Conservation (phyloP, 1,140 invertebrate genomes). For the Pachypsylla venusta region DNA sequence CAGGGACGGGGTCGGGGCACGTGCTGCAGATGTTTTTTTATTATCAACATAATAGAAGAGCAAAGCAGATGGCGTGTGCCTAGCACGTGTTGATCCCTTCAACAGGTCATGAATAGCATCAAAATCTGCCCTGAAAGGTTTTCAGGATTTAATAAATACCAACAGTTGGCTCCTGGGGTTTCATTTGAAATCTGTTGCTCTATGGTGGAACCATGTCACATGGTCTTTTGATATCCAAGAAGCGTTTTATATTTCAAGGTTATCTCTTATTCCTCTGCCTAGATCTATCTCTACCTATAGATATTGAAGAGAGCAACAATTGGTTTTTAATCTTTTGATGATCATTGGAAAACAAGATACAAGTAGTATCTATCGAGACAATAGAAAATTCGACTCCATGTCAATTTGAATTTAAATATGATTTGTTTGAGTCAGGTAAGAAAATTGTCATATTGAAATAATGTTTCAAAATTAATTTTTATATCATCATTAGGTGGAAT, state of each 20-base stretch:
- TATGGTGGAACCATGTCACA: neutral
- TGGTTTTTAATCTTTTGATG: too few species aligned
- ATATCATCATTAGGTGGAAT: too few species aligned
- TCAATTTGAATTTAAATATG: too few species aligned
- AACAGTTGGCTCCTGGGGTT: neutral
- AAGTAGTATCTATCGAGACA: too few species aligned
- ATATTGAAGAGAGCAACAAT: neutral
- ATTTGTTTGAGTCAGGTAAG: too few species aligned
- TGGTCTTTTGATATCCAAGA: neutral
- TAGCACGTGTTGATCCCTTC: constrained; percentile 6
- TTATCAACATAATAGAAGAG: neutral
- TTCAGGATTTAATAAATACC: constrained; percentile 1
- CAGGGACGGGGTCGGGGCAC: neutral
- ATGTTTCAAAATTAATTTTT: too few species aligned
- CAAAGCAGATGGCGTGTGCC: neutral
- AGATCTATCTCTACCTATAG: too few species aligned
- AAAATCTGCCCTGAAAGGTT: neutral
- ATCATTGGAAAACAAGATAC: too few species aligned
- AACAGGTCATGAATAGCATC: constrained; percentile 5
- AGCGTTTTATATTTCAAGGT: constrained; percentile 2
- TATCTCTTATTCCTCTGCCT: neutral
- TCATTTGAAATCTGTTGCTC: constrained; percentile 9
- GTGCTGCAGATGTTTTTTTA: constrained; percentile 6
- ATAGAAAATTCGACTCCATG: too few species aligned
- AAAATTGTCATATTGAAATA: too few species aligned